phyloP scores from a whole-genome alignment of 2,888 invertebrate genomes.

The Cryptus armator region DNA sequence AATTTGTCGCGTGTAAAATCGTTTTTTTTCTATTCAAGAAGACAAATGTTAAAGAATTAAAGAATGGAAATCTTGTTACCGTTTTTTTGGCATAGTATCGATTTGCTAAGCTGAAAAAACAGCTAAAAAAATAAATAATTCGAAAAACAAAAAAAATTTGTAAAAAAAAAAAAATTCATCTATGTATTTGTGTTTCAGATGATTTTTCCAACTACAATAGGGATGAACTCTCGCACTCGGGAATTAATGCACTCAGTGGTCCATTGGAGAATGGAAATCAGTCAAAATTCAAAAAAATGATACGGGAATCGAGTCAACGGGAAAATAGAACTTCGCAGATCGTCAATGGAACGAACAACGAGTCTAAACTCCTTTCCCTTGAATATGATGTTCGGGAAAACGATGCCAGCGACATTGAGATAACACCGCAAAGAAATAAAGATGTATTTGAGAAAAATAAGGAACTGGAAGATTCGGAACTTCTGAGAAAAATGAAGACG shows the following conservation, averaged over 20 bases:
- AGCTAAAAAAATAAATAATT: neutral
- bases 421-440: constrained; percentile 75
- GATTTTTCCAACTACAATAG: constrained; percentile 45
- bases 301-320: constrained; percentile 65
- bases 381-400: constrained; percentile 69
- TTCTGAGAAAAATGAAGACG: constrained; percentile 85
- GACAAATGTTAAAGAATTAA: no score
- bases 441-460: constrained; percentile 56
- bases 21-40: no score
- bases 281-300: constrained; percentile 66
- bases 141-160: neutral
- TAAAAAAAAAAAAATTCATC: neutral
- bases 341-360: constrained; percentile 68
- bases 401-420: constrained; percentile 78
- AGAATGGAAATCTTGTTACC: neutral
- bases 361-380: constrained; percentile 52
- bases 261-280: constrained; percentile 56
- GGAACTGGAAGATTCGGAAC: constrained; percentile 80
- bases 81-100: neutral
- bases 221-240: constrained; percentile 65
- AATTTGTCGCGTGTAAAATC: no score
- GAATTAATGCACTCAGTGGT: constrained; percentile 24
- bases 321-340: constrained; percentile 51
- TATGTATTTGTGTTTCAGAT: constrained; percentile 33
- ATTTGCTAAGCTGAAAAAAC: no score